Conservation (phyloP, 2,113 vertebrate species). For the Ceyx margarethae region DNA sequence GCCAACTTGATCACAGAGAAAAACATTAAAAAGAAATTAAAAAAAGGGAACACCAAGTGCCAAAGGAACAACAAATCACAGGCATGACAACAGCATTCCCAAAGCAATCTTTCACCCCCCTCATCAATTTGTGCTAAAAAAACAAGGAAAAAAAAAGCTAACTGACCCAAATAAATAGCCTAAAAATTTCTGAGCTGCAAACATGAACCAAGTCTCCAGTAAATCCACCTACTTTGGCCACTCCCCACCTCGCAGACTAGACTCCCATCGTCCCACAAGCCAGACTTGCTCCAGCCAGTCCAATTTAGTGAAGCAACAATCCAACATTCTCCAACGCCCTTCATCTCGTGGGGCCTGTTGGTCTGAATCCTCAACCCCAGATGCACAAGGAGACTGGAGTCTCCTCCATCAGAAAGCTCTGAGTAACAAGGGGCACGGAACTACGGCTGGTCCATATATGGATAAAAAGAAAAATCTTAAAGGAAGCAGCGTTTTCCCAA, state of each 20-base stretch:
- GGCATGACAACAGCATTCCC: neutral
- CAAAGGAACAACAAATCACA: neutral
- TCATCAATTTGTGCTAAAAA: neutral
- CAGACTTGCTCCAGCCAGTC: neutral
- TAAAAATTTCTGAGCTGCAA: neutral
- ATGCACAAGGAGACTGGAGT: accelerated
- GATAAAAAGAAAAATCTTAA: neutral
- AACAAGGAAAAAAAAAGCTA: neutral
- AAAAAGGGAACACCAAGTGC: neutral
- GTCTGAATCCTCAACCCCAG: neutral
- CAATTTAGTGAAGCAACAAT: slow-evolving; percentile 38
- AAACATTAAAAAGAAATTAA: neutral
- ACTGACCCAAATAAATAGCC: neutral
- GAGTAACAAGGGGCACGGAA: neutral
- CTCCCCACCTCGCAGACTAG: neutral
- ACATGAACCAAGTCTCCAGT: neutral
- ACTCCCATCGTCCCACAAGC: accelerated
- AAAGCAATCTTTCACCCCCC: neutral
- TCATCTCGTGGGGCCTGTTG: neutral
- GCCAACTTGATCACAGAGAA: neutral
- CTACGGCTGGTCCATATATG: accelerated
- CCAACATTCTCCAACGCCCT: slow-evolving; percentile 35
- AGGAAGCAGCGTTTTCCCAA: neutral
- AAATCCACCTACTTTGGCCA: neutral
- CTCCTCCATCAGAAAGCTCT: neutral